Percentiles rank a stretch among this genome's conserved stretches.
These are phyloP conservation scores for Phoebastria nigripes DNA, from an alignment of 2,797 vertebrate species.

Conservation along the genomic window DNA sequence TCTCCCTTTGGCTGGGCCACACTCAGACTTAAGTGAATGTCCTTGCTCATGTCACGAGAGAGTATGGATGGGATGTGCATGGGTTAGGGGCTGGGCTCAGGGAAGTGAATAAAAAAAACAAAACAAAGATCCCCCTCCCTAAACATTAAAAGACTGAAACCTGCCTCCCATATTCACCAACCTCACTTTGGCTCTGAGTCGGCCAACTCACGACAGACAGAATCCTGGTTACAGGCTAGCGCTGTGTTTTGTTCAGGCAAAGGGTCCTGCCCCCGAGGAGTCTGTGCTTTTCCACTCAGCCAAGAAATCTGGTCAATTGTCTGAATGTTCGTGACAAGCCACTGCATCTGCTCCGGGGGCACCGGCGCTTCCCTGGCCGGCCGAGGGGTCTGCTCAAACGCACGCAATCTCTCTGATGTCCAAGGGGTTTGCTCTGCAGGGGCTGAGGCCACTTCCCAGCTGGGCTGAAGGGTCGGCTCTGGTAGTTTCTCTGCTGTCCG, in stretches of 20 bases:
- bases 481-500: slow-evolving; percentile 70
- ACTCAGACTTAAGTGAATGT: slow-evolving; percentile 61
- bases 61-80: slow-evolving; percentile 65
- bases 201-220: slow-evolving; percentile 74
- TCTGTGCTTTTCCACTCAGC: slow-evolving; percentile 75
- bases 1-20: slow-evolving; percentile 64
- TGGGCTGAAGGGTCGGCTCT: slow-evolving; percentile 43
- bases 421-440: slow-evolving; percentile 71
- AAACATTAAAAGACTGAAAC: slow-evolving; percentile 70
- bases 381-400: slow-evolving; percentile 69
- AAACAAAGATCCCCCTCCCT: slow-evolving; percentile 65
- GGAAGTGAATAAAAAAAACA: slow-evolving; percentile 51
- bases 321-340: slow-evolving; percentile 72
- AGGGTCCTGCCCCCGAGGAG: slow-evolving; percentile 72
- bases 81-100: slow-evolving; percentile 59
- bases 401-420: slow-evolving; percentile 67
- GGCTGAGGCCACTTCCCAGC: slow-evolving; percentile 63
- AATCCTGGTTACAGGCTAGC: slow-evolving; percentile 74
- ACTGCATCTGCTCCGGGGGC: slow-evolving; percentile 67
- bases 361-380: slow-evolving; percentile 53
- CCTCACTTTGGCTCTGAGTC: slow-evolving; percentile 77
- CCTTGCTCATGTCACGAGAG: slow-evolving; percentile 64
- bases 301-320: slow-evolving; percentile 75
- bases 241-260: slow-evolving; percentile 75
- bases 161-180: slow-evolving; percentile 71